phyloP scores from a whole-genome alignment of 2,888 invertebrate species.

The Corbicula japonica region DNA sequence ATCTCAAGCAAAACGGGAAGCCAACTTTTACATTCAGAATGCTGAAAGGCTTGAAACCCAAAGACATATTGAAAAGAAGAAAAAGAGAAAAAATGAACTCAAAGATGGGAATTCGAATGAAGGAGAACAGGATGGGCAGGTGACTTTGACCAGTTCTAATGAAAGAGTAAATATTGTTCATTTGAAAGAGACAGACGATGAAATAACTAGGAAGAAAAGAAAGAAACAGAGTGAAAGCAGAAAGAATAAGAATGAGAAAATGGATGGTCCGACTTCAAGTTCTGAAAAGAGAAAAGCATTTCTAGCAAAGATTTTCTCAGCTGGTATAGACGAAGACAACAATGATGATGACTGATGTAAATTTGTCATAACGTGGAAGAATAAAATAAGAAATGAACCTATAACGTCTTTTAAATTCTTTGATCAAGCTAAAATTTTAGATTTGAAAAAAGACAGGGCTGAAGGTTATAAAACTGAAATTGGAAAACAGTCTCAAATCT shows the following conservation, averaged over 20 bases:
- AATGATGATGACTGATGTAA: too few relatives aligned
- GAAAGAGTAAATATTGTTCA: conserved; percentile 66
- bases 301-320: conserved; percentile 77
- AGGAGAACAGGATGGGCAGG: conserved; percentile 55
- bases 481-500: too few relatives aligned
- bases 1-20: conserved; percentile 93
- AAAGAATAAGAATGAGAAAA: conserved; percentile 7
- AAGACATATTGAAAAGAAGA: conserved; percentile 69
- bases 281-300: conserved; percentile 66
- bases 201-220: conserved; percentile 69
- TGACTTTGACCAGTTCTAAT: conserved; percentile 26
- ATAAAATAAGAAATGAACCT: too few relatives aligned
- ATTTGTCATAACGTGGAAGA: too few relatives aligned
- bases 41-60: conserved; percentile 89
- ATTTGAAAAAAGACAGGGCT: too few relatives aligned
- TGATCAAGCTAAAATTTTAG: too few relatives aligned
- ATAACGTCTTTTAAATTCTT: too few relatives aligned
- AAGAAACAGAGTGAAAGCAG: conserved; percentile 39
- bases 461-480: too few relatives aligned
- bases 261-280: conserved; percentile 18
- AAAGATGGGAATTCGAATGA: conserved; percentile 46
- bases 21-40: conserved; percentile 92
- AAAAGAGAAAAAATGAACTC: conserved; percentile 48
- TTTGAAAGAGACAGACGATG: conserved; percentile 80
- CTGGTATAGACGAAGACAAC: conserved; percentile 56